Evolutionary conservation across 1,140 invertebrate genomes (phyloP), one percentile per base, ranked within the genome.

Genomic region (Tetramorium parvispinum): DNA sequence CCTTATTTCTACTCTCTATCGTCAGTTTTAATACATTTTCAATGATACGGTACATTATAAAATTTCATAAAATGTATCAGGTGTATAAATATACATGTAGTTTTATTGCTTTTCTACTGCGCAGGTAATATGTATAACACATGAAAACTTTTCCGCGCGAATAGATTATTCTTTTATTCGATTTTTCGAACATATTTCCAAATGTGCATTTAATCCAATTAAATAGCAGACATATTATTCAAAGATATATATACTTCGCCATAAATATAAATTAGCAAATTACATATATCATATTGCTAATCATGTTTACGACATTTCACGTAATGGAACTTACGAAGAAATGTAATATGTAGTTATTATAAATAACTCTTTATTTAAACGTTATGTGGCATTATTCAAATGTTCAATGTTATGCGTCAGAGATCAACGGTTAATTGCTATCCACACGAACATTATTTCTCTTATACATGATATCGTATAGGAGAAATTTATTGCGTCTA

Each of bases 21-120:
- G 46, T 82, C 21, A 71, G 11, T 5, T 71, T 51, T 3, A 82
- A 16, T 66, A 82, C 46, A 37, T 32, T 71, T 53, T 16, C 46
- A 21, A 51, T 71, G n/a, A 51, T 49, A 27, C 32, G 3, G 71
- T 70, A 32, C 5, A 27, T 27, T 13, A 13, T 18, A 32, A 27
- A 63, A 32, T 32, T 32, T 32, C 32, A 18, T 32, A 32, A 63
- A 32, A 63, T 32, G 32, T 32, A 63, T 63, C 27, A 16, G 4
- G 6, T 32, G 1, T 27, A 61, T 16, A 51, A 51, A 51, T 51
- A 51, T 51, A 10, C 16, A 51, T 10, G 0, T 51, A 51, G 16
- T 51, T 51, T 51, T 51, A 13, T 49, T 16, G 0, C 4, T 51
- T 61, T 32, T 32, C 24, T 61, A 61, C 11, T 32, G n/a, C 21